phyloP scores from a whole-genome alignment of 2,797 vertebrate genomes.

The Poecilia wingei region DNA sequence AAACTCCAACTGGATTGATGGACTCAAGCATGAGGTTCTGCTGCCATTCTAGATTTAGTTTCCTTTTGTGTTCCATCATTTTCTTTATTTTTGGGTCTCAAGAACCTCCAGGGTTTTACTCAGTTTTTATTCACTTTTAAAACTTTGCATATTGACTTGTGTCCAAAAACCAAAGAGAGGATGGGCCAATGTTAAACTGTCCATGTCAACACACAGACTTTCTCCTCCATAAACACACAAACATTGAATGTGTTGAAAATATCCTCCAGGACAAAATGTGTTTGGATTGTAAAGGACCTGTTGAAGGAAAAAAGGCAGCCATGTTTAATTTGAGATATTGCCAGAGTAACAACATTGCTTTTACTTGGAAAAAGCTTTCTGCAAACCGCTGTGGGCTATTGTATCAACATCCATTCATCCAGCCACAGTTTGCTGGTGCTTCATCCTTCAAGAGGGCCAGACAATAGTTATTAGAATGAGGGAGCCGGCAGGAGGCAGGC shows the following conservation, averaged over 20 bases:
- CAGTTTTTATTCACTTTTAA: background rate
- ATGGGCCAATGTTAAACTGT: background rate
- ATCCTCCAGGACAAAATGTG: background rate
- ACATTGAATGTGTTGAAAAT: background rate
- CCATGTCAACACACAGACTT: background rate
- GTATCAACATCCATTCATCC: background rate
- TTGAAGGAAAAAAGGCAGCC: background rate
- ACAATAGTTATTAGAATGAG: slow-evolving; percentile 2
- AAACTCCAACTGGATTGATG: background rate
- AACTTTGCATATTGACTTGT: background rate
- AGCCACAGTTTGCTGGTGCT: background rate
- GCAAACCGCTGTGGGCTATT: background rate
- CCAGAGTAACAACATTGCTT: background rate
- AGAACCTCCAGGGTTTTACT: background rate
- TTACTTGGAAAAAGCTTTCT: background rate
- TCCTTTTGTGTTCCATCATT: background rate
- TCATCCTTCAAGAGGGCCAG: background rate
- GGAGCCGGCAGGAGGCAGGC: background rate
- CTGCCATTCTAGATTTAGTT: background rate
- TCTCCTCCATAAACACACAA: background rate
- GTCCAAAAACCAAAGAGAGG: background rate
- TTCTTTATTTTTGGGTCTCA: background rate
- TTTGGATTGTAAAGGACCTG: background rate
- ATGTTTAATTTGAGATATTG: background rate
- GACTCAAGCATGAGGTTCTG: background rate